A percentile compares a stretch with the other conserved stretches of the same genome.
These are phyloP conservation scores for Dryas iulia DNA, from an alignment of 1,140 invertebrate species.

Conservation along the genomic window DNA sequence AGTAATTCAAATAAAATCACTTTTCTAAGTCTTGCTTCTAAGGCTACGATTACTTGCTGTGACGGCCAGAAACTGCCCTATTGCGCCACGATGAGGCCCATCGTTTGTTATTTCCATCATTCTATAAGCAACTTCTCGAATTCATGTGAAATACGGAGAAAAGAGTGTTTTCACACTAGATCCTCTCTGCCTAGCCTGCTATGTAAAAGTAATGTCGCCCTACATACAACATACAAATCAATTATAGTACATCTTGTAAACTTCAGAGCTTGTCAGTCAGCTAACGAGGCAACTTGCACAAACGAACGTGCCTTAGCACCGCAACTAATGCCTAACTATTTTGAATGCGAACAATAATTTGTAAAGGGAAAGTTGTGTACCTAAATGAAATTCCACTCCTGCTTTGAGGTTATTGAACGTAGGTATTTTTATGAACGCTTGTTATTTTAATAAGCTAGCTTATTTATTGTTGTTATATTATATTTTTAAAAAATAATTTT, in stretches of 20 bases:
- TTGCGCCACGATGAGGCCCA: no score
- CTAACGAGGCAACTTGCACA: slow-evolving; percentile 41
- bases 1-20: no score
- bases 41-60: no score
- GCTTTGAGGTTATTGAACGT: background rate
- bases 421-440: background rate
- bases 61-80: no score
- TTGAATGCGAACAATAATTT: slow-evolving; percentile 17
- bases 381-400: slow-evolving; percentile 19
- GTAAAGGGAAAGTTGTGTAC: slow-evolving; percentile 19
- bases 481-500: no score
- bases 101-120: no score
- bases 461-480: background rate
- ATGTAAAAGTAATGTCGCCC: no score
- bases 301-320: slow-evolving; percentile 11
- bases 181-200: no score
- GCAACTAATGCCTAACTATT: slow-evolving; percentile 19
- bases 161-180: no score
- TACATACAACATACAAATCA: slow-evolving; percentile 2
- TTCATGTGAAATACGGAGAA: no score
- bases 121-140: no score
- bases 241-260: slow-evolving; percentile 7
- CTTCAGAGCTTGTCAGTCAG: slow-evolving; percentile 28
- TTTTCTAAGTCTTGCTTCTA: no score
- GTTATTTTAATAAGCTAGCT: background rate